phyloP scores from a whole-genome alignment of 2,797 vertebrate genomes.

The Mormyrus proboscirostris region DNA sequence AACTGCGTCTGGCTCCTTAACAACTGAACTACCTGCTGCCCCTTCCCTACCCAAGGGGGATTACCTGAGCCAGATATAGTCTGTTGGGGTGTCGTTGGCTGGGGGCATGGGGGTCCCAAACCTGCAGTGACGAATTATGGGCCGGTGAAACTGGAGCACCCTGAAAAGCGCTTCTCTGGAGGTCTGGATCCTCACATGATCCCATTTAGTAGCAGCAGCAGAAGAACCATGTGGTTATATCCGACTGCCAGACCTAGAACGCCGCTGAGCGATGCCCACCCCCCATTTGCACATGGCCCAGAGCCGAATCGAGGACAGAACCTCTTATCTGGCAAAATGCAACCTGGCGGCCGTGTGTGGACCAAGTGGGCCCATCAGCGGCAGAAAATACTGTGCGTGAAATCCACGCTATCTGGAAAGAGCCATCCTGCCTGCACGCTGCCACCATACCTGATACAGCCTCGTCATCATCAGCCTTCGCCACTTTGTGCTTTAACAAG shows the following conservation, averaged over 20 bases:
- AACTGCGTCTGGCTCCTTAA: neutral
- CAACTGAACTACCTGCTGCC: neutral
- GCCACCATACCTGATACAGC: neutral
- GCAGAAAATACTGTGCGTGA: neutral
- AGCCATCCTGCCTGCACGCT: neutral
- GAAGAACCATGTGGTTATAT: neutral
- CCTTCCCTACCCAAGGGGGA: neutral
- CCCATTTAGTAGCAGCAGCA: neutral
- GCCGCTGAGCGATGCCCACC: neutral
- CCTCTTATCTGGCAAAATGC: neutral
- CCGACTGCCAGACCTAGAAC: neutral
- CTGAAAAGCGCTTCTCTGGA: neutral
- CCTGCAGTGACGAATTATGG: neutral
- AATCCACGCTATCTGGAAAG: neutral
- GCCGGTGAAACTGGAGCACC: neutral
- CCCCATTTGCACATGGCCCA: neutral
- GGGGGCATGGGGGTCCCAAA: neutral
- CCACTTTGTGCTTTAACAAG: neutral
- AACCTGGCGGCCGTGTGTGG: neutral
- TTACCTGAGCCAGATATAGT: neutral
- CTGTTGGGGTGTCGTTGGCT: neutral
- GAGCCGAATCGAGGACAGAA: neutral
- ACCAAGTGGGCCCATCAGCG: neutral
- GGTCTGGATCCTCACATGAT: neutral
- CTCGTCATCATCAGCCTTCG: neutral